Conservation (phyloP, 2,888 invertebrate genomes). For the Lymantria dispar region DNA sequence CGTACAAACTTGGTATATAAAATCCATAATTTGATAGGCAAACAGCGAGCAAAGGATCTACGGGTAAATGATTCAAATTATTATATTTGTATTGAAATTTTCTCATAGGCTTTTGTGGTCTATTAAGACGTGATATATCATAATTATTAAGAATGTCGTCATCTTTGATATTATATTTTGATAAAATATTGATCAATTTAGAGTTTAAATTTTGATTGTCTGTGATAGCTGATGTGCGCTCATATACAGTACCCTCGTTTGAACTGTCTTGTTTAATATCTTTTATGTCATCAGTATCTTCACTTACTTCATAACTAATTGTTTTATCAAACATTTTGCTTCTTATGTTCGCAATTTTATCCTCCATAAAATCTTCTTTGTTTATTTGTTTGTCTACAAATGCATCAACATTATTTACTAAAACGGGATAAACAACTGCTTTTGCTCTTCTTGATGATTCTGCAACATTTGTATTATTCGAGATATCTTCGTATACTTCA, state of each 20-base stretch:
- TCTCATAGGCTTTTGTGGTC: conserved; percentile 28
- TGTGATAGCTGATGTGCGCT: conserved; percentile 19
- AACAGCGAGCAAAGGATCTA: conserved; percentile 83
- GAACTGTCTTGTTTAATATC: conserved; percentile 8
- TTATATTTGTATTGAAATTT: conserved; percentile 63
- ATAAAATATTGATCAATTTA: conserved; percentile 45
- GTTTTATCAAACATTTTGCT: background rate
- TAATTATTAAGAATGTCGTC: conserved; percentile 59
- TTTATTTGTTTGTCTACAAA: background rate
- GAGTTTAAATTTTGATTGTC: conserved; percentile 31
- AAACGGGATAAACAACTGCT: conserved; percentile 1
- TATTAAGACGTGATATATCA: conserved; percentile 44
- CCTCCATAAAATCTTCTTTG: background rate
- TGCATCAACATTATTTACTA: background rate
- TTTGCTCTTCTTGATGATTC: conserved; percentile 17
- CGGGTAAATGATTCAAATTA: conserved; percentile 78
- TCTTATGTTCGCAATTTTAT: background rate
- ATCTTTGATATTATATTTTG: conserved; percentile 57
- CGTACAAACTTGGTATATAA: conserved; percentile 73
- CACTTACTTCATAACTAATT: conserved; percentile 45
- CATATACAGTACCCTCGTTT: conserved; percentile 18
- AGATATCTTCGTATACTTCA: background rate
- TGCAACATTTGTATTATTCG: background rate
- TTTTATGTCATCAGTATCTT: conserved; percentile 25
- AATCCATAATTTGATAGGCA: conserved; percentile 85